Percentiles rank a stretch among this genome's conserved stretches.
Conservation (phyloP, 2,113 vertebrate species). For the Aspidoscelis tigris region DNA sequence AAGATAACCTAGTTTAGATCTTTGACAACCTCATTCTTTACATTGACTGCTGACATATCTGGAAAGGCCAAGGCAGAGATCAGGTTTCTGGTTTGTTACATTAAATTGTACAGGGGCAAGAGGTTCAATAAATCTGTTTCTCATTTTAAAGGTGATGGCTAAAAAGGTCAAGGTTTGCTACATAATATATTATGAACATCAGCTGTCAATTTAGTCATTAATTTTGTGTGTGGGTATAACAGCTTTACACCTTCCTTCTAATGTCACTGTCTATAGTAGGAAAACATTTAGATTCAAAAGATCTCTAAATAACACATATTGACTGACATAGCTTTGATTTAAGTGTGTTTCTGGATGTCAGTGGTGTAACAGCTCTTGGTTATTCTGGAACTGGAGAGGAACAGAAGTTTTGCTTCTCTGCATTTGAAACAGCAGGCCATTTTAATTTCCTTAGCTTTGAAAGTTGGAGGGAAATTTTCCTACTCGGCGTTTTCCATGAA, state of each 20-base stretch:
- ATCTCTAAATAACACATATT: conserved; percentile 1
- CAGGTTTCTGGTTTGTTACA: conserved; percentile 61
- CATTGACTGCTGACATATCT: conserved; percentile 16
- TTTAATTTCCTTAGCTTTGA: too few species aligned
- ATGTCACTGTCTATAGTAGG: rapidly evolving
- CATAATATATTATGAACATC: conserved; percentile 55
- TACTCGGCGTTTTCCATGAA: too few species aligned
- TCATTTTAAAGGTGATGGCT: conserved; percentile 60
- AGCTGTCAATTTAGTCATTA: conserved; percentile 34
- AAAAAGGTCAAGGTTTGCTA: conserved; percentile 55
- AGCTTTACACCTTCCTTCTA: background rate
- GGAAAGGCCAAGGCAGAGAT: conserved; percentile 43
- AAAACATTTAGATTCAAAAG: background rate
- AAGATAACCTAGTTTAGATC: conserved; percentile 35
- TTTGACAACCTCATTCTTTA: conserved; percentile 50
- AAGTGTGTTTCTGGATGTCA: too few species aligned
- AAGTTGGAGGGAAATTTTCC: too few species aligned
- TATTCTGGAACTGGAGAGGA: too few species aligned
- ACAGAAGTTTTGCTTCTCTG: too few species aligned
- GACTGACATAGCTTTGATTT: too few species aligned
- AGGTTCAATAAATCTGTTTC: conserved; percentile 49
- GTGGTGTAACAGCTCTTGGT: too few species aligned
- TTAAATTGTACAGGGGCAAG: conserved; percentile 13
- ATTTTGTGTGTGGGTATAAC: background rate
- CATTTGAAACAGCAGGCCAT: too few species aligned